Percentiles rank a stretch among this genome's conserved stretches.
phyloP scores from a whole-genome alignment of 2,888 invertebrate species.

The Aromia moschata region DNA sequence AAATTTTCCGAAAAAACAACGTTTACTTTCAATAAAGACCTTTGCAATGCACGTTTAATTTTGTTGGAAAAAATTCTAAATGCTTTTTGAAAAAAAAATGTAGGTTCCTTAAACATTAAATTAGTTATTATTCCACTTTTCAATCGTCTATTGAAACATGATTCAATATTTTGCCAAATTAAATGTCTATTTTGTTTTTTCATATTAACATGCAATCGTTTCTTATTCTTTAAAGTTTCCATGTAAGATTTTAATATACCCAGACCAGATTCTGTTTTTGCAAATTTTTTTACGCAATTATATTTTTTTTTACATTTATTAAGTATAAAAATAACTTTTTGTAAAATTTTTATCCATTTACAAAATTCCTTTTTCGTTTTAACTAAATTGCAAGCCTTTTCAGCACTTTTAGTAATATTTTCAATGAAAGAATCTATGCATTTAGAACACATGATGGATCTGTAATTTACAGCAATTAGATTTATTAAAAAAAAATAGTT shows the following conservation, averaged over 20 bases:
- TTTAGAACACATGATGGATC: too few relatives aligned
- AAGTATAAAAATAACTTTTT: neutral
- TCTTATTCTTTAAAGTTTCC: constrained; percentile 2
- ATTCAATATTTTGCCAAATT: neutral
- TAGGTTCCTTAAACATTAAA: neutral
- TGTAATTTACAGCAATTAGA: too few relatives aligned
- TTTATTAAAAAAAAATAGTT: too few relatives aligned
- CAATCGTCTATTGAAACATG: constrained; percentile 5
- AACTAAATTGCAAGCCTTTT: constrained; percentile 1
- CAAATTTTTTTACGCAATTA: constrained; percentile 4
- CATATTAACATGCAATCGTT: neutral
- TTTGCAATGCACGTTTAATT: neutral
- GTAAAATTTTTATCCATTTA: neutral
- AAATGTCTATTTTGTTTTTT: neutral
- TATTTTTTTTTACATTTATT: constrained; percentile 7
- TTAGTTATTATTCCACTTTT: neutral
- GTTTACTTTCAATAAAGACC: neutral
- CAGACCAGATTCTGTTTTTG: constrained; percentile 1
- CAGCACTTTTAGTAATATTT: neutral
- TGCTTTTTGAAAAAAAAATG: neutral
- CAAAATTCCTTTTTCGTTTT: constrained; percentile 1
- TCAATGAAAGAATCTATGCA: too few relatives aligned
- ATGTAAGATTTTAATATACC: neutral
- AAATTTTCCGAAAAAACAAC: too few relatives aligned
- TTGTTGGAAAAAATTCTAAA: neutral